Conservation (phyloP, 1,140 invertebrate species). For the Atta cephalotes region DNA sequence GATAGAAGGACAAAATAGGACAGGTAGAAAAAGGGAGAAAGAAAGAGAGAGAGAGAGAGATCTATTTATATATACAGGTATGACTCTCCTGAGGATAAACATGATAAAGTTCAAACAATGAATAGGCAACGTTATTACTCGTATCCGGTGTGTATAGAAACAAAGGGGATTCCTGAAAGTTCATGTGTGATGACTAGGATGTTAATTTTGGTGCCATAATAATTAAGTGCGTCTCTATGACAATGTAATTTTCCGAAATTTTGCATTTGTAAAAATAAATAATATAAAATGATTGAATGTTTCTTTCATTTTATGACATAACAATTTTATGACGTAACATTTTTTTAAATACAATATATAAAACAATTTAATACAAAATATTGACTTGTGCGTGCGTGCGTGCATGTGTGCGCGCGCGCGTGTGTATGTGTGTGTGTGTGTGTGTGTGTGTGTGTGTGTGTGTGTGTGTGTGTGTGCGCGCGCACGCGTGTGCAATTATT, state of each 20-base stretch:
- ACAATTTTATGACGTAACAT: not conserved
- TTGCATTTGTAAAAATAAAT: slow-evolving; percentile 3
- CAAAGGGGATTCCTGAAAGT: slow-evolving; percentile 25
- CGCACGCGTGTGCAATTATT: not conserved
- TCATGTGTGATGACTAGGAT: slow-evolving; percentile 13
- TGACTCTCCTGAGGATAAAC: slow-evolving; percentile 36
- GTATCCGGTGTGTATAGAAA: slow-evolving; percentile 16
- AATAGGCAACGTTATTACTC: slow-evolving; percentile 49
- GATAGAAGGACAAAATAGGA: slow-evolving; percentile 26
- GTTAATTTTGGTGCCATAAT: slow-evolving; percentile 13
- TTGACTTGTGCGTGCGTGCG: not conserved
- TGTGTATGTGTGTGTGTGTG: too few species aligned
- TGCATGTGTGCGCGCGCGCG: too few species aligned
- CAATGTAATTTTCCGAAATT: not conserved
- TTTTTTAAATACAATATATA: not conserved
- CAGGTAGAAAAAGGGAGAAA: not conserved
- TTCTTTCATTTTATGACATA: not conserved
- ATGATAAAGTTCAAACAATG: slow-evolving; percentile 51
- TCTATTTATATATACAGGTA: slow-evolving; percentile 14
- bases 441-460: too few species aligned
- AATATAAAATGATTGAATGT: not conserved
- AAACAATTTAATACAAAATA: not conserved
- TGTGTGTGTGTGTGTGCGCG: too few species aligned
- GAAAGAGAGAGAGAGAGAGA: not conserved
- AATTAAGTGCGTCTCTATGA: slow-evolving; percentile 8